Evolutionary conservation across 2,113 vertebrate genomes (phyloP), one percentile per base, ranked within the genome.

Genomic region (Urocolius indicus): DNA sequence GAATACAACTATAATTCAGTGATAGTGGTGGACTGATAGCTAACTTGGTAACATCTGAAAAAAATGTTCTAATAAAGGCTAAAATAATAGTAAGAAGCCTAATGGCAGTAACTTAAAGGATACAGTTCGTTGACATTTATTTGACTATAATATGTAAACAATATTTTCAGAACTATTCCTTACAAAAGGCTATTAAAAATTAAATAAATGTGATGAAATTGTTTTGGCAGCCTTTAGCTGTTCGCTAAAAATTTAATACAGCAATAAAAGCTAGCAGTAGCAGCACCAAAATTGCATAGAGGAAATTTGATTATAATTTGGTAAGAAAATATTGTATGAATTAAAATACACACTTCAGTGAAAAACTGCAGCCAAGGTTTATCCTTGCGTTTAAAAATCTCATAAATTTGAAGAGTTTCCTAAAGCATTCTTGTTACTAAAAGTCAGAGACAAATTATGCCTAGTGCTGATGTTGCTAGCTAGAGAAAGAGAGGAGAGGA

Each of bases 241-340:
- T 83, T 95, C 89, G 65, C 79, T 76, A 62, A 62, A 75, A 86
- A 90, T 96, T 96, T 96, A 93, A 88, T 85, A 52, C 41, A 66
- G 90, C 73, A 84, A 80, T 96, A 95, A 96, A 96, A 95, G 16
- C 66, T 91, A 89, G 93, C 79, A 72, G 38, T 67, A 89, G 72
- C 72, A 71, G 65, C 49, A 75, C 86, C 80, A 93, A 95, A 95
- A 96, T 90, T 96, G 90, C 88, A 54, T 59, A 84, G 85, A 79
- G 90, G 91, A 95, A 97, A 84, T 52, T 94, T 94, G 83, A 95
- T 97, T 96, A 68, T 93, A 92, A 88, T 95, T 95, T 90, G 90
- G 57, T 94, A 85, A 86, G 86, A 93, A 92, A 96, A 95, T 96
- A 91, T 21, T 85, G 59, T 94, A 27, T 69, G 48, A 93, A 77